Conservation (phyloP, 2,888 invertebrate species). For the Bombylius major region DNA sequence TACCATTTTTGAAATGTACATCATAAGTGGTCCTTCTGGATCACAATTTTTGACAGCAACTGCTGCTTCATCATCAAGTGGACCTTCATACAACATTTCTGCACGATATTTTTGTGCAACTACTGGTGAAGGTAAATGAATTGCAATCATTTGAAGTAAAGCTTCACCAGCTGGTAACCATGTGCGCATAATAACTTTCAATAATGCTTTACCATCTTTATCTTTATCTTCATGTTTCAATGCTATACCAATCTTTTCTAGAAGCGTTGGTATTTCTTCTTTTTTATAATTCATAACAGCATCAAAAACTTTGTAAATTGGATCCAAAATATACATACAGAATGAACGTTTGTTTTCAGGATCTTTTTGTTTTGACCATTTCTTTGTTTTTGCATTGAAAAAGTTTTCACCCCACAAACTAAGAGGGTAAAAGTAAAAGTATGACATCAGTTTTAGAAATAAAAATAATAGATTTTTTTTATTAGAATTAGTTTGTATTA, state of each 20-base stretch:
- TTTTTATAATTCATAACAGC: constrained; percentile 87
- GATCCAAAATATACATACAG: constrained; percentile 97
- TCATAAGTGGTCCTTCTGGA: constrained; percentile 95
- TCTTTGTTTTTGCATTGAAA: constrained; percentile 94
- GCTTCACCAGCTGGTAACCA: constrained; percentile 99
- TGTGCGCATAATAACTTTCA: constrained; percentile 96
- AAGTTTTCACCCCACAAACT: constrained; percentile 97
- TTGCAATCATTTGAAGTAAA: constrained; percentile 99
- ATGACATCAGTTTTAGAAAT: not conserved
- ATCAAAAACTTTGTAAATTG: constrained; percentile 88
- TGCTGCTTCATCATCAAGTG: constrained; percentile 90
- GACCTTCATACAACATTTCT: constrained; percentile 99
- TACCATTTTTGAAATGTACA: constrained; percentile 99
- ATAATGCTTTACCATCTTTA: constrained; percentile 87
- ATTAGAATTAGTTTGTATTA: constrained; percentile 18
- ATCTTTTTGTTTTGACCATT: constrained; percentile 91
- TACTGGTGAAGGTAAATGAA: constrained; percentile 97
- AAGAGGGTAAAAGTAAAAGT: constrained; percentile 21
- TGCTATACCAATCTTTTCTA: constrained; percentile 83
- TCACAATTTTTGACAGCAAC: constrained; percentile 86
- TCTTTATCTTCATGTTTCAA: constrained; percentile 92
- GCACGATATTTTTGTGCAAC: constrained; percentile 98
- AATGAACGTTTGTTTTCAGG: constrained; percentile 91
- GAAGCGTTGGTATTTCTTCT: constrained; percentile 77
- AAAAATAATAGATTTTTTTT: not conserved